Percentiles rank a stretch among this genome's conserved stretches.
phyloP scores from a whole-genome alignment of 2,113 vertebrate genomes.

The Coturnix japonica region DNA sequence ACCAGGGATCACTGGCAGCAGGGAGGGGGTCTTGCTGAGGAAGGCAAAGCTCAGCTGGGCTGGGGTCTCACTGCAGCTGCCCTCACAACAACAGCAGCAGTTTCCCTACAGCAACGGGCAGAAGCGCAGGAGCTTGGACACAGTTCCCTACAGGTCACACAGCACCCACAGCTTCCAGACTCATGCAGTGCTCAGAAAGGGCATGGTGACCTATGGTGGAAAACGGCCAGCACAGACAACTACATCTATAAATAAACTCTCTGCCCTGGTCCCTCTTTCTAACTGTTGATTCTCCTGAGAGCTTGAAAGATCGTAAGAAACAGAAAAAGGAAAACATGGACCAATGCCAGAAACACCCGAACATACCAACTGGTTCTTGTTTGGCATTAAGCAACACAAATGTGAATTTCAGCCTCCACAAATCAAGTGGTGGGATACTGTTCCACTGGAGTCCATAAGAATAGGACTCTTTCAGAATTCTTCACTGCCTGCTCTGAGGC shows the following conservation, averaged over 20 bases:
- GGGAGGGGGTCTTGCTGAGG: not conserved
- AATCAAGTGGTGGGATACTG: not conserved
- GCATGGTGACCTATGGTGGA: rapidly evolving
- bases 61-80: not conserved
- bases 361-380: not conserved
- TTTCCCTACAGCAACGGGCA: not conserved
- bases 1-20: rapidly evolving
- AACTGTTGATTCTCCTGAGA: not conserved
- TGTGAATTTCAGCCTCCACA: not conserved
- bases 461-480: not conserved
- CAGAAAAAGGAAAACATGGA: not conserved
- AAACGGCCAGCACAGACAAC: not conserved
- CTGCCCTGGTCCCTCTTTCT: not conserved
- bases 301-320: not conserved
- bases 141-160: not conserved
- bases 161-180: not conserved
- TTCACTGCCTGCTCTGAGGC: not conserved
- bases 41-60: not conserved
- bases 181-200: not conserved
- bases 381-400: constrained; percentile 1
- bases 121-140: not conserved
- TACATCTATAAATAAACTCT: not conserved
- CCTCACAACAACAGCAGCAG: not conserved
- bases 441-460: not conserved
- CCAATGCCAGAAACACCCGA: not conserved